Evolutionary conservation across 1,140 invertebrate genomes (phyloP).

Genomic region (Zaprionus ghesquierei): DNA sequence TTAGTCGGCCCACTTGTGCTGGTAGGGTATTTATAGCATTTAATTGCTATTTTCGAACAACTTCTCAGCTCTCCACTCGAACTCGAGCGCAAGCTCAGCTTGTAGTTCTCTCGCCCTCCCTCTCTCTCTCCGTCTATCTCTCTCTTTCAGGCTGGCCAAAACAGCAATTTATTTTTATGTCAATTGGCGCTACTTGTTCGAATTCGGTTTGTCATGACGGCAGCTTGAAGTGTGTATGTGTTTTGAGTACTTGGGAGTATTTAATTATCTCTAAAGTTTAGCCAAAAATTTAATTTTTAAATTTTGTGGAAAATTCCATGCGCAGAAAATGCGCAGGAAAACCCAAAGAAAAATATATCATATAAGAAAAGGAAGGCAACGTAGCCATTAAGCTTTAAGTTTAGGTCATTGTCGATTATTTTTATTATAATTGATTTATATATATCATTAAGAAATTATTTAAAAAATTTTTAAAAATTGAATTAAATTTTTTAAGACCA

Average conservation of each 20-base stretch:
- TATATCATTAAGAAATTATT: too few species aligned
- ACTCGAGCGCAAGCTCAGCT: not conserved
- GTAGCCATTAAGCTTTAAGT: too few species aligned
- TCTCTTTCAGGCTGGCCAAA: too few species aligned
- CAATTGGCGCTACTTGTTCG: conserved; percentile 21
- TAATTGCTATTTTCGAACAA: conserved; percentile 70
- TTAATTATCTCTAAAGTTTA: not conserved
- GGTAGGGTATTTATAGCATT: conserved; percentile 54
- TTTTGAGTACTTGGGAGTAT: not conserved
- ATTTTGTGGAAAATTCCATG: not conserved
- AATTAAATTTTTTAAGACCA: too few species aligned
- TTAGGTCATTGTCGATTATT: too few species aligned
- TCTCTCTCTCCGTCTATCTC: too few species aligned
- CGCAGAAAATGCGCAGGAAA: not conserved
- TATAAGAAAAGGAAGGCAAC: too few species aligned
- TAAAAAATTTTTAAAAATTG: too few species aligned
- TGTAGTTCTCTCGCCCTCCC: not conserved
- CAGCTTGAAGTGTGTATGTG: conserved; percentile 7
- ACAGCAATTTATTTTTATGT: conserved; percentile 17
- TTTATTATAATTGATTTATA: too few species aligned
- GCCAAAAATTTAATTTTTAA: not conserved
- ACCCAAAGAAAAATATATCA: not conserved
- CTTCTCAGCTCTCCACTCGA: conserved; percentile 39
- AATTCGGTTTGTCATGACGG: not conserved
- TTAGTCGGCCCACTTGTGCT: conserved; percentile 36